Evolutionary conservation across 1,140 invertebrate genomes (phyloP), one percentile per base, ranked within the genome.

Genomic region (Phortica variegata): DNA sequence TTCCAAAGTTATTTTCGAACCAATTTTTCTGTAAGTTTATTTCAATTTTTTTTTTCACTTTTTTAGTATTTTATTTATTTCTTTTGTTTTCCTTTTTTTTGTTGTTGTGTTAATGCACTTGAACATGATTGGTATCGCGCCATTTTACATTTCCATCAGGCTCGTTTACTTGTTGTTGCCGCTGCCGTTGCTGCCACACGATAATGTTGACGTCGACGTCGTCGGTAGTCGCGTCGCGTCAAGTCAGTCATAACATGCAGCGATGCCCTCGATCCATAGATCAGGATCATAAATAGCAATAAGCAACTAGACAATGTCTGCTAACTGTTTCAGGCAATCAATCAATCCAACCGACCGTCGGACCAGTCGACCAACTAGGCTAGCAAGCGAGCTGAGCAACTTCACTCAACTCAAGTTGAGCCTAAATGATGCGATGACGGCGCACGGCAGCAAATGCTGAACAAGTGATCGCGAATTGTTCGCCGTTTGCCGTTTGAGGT

Each of bases 281-380:
- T 72, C 69, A 73, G 72, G 69, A 73, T 73, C 68, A 73, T 73
- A 72, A 73, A 73, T 73, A 72, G 69, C 69, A 73, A 73, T 69
- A 73, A 72, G 63, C 65, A 56, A 40, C 63, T 59, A 70, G 65
- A 70, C 65, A 70, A 65, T 73, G 68, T 68, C 63, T 72, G 68
- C 69, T 73, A 73, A 73, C 69, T 73, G 68, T 73, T 73, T 72
- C 63, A 56, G 69, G 61, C 69, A 72, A 73, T 73, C 69, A 72
- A 73, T 73, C 69, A 73, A 73, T 73, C 61, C 65, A 73, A 68
- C 63, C 68, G 53, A 56, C 59, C 51, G 42, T 46, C 40, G 42
- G 38, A 43, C 45, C 51, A 34, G 40, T 10, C 55, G 26, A 39
- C 49, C 29, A 34, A 47, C 49, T 47, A 48, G 49, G 44, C 49